Percentiles rank a stretch among this genome's conserved stretches.
phyloP scores from a whole-genome alignment of 2,797 vertebrate species.

The Xenops minutus region DNA sequence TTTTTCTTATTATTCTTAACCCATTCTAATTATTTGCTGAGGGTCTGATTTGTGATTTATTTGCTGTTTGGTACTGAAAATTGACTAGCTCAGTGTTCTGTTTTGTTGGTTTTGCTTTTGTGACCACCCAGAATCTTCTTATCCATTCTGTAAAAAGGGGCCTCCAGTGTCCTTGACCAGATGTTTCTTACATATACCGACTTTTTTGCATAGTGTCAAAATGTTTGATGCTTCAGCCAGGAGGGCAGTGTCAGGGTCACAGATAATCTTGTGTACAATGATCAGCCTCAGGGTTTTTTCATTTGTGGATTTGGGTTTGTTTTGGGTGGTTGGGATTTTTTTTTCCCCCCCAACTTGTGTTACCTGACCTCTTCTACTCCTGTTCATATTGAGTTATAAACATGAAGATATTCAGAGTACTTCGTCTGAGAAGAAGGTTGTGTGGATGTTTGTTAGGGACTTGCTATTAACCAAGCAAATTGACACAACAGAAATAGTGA shows the following conservation, averaged over 20 bases:
- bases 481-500: not conserved
- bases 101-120: not conserved
- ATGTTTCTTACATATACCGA: not conserved
- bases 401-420: not conserved
- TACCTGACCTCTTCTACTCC: not conserved
- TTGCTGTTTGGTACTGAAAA: not conserved
- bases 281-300: not conserved
- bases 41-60: not conserved
- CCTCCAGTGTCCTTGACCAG: constrained; percentile 11
- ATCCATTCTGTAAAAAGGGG: not conserved
- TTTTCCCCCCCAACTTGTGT: not conserved
- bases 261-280: constrained; percentile 36
- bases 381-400: not conserved
- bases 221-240: constrained; percentile 25
- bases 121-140: constrained; percentile 25
- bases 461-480: not conserved
- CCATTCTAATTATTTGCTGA: not conserved
- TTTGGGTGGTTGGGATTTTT: not conserved
- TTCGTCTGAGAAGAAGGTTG: not conserved
- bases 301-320: not conserved
- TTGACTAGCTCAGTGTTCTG: not conserved
- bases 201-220: constrained; percentile 21
- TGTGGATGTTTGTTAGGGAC: not conserved
- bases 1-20: not conserved
- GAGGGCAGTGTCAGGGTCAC: constrained; percentile 18